phyloP scores from a whole-genome alignment of 2,113 vertebrate species.

The Podarcis muralis region DNA sequence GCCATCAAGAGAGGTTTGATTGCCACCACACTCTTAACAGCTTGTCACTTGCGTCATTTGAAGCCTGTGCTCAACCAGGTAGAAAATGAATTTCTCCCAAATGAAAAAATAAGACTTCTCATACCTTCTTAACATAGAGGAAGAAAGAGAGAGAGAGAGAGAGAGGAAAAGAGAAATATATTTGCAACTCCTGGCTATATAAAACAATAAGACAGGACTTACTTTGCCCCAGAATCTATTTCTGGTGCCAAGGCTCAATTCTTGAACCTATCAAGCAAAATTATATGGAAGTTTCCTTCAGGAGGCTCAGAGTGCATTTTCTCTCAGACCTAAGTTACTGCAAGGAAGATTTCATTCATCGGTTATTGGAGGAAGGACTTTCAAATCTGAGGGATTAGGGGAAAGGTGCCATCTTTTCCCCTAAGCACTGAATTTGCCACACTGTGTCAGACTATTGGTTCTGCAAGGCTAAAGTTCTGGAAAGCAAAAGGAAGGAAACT shows the following conservation, averaged over 20 bases:
- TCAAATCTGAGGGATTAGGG: background rate
- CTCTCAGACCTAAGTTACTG: background rate
- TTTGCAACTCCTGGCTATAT: conserved; percentile 35
- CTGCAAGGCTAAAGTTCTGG: conserved; percentile 27
- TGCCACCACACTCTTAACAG: conserved; percentile 62
- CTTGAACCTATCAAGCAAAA: background rate
- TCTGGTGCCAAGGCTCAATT: background rate
- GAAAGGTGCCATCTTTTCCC: no score
- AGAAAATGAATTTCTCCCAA: conserved; percentile 53
- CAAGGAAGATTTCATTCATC: background rate
- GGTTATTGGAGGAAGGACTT: background rate
- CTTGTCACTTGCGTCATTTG: conserved; percentile 45
- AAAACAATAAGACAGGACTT: conserved; percentile 16
- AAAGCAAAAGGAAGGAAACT: background rate
- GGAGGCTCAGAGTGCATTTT: background rate
- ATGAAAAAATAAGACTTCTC: conserved; percentile 37
- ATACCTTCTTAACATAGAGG: conserved; percentile 32
- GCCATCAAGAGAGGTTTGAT: conserved; percentile 67
- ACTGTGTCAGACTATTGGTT: conserved; percentile 21
- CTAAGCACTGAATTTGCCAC: background rate
- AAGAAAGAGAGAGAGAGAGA: background rate
- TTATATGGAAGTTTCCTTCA: background rate
- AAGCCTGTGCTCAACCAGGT: conserved; percentile 54
- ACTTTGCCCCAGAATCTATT: background rate
- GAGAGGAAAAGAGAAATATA: background rate